These are phyloP conservation scores for Euclidia mi DNA, from an alignment of 2,888 invertebrate species.

Conservation along the genomic window DNA sequence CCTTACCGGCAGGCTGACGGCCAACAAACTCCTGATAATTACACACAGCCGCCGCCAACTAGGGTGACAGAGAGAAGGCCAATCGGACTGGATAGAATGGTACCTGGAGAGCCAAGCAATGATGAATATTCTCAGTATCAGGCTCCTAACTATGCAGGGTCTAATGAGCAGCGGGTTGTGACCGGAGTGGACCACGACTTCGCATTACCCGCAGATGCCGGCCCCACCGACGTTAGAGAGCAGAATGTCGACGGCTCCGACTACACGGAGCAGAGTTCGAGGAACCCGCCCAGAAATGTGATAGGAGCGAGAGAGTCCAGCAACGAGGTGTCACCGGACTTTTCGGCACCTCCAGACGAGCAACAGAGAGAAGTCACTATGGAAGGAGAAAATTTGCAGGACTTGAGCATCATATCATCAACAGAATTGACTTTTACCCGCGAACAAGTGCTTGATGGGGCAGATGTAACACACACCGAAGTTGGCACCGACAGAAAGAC, in stretches of 20 bases:
- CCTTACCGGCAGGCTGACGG: constrained; percentile 85
- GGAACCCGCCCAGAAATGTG: constrained; percentile 70
- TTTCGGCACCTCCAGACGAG: constrained; percentile 67
- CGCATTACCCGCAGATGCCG: constrained; percentile 67
- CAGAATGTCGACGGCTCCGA: constrained; percentile 86
- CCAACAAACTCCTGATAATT: constrained; percentile 77
- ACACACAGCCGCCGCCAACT: constrained; percentile 66
- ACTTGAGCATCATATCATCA: constrained; percentile 77
- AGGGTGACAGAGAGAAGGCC: constrained; percentile 81
- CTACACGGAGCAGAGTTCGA: constrained; percentile 73
- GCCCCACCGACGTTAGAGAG: constrained; percentile 76
- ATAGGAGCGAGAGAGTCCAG: constrained; percentile 68
- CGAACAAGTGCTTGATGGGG: constrained; percentile 88
- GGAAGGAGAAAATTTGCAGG: constrained; percentile 90
- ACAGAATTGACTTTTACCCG: constrained; percentile 77
- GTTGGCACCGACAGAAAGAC: constrained; percentile 59
- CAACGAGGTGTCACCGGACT: constrained; percentile 68
- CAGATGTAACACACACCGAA: constrained; percentile 73
- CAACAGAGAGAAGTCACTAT: constrained; percentile 89
- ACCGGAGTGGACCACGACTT: constrained; percentile 88
- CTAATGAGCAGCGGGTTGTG: constrained; percentile 86
- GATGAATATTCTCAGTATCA: constrained; percentile 80
- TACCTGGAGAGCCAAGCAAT: constrained; percentile 91
- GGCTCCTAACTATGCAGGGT: constrained; percentile 72
- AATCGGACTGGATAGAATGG: constrained; percentile 90